Base-by-base conservation (phyloP, 2,888 invertebrate genomes). In the Lasioglossum malachurum region DNA sequence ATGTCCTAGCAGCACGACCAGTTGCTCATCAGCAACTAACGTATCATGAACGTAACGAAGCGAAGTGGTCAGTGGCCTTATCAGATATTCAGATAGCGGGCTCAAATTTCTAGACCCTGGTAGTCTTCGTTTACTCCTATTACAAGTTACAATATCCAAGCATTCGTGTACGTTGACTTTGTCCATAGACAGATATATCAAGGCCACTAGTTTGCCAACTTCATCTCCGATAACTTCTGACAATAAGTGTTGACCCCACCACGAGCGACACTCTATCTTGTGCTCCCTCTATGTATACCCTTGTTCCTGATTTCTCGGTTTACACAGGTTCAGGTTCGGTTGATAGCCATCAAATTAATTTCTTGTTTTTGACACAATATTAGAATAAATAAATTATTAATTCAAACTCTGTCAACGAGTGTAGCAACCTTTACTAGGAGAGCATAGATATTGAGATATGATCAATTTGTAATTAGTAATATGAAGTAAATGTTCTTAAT, bases 21-120 rank as follows among this genome's bases (percentile, higher is more conserved):
- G 69, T 4, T 23, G 23, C 23, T 23, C 67, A 23, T 38, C 69
- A 19, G 38, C 35, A 35, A 69, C 23, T 38, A 38, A 35, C 69
- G 69, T 38, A 35, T 69, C 38, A 38, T 19, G 38, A 69, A 69
- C 38, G 23, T 38, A 69, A 69, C 69, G 38, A 69, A 69, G 69
- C 16, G 23, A 12, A 23, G 38, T 38, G 69, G 69, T 38, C 69
- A 38, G 69, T 35, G 3, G 19, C 69, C 35, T 69, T 69, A 69
- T 35, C 69, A 69, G 69, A 69, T 69, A 69, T 69, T 38, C 69
- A 69, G 69, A 64, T 64, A 64, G 31, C 64, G 19, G 64, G 16
- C 31, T 64, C 64, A 64, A 64, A 64, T 64, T 64, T 64, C 64
- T 31, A 64, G 8, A 64, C 31, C 64, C 64, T 8, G 19, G 38